Conservation (phyloP, 2,113 vertebrate species). For the Equus przewalskii region DNA sequence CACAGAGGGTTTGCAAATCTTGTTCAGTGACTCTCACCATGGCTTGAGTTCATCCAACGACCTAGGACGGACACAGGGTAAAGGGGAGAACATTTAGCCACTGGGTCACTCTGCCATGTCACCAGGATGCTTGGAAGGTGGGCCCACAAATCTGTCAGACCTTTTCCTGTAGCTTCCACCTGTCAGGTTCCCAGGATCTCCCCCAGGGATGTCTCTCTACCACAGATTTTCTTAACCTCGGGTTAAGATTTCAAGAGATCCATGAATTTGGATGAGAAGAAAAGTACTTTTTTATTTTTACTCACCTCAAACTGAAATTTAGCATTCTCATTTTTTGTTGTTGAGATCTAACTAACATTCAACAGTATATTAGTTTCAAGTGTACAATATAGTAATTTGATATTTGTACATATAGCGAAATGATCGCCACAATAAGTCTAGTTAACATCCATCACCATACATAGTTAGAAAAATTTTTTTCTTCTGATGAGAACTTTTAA, state of each 20-base stretch:
- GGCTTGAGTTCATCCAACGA: background rate
- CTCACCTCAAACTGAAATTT: background rate
- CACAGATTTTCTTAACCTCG: background rate
- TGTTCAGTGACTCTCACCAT: background rate
- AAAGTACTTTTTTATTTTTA: slow-evolving; percentile 16
- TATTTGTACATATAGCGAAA: background rate
- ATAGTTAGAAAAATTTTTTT: background rate
- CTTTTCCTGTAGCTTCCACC: background rate
- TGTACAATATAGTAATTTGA: background rate
- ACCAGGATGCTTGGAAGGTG: no score
- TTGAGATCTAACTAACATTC: background rate
- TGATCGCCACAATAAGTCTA: background rate
- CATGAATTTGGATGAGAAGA: background rate
- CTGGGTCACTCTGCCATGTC: background rate
- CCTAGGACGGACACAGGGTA: background rate
- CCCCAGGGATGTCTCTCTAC: background rate
- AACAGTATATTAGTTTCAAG: background rate
- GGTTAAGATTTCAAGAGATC: background rate
- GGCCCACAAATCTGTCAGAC: background rate
- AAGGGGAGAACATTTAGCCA: background rate
- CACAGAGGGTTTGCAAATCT: accelerated
- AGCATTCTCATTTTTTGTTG: background rate
- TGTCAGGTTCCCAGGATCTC: background rate
- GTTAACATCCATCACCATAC: background rate
- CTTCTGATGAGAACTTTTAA: background rate